Conservation (phyloP, 2,113 vertebrate species). For the Leuciscus idus region DNA sequence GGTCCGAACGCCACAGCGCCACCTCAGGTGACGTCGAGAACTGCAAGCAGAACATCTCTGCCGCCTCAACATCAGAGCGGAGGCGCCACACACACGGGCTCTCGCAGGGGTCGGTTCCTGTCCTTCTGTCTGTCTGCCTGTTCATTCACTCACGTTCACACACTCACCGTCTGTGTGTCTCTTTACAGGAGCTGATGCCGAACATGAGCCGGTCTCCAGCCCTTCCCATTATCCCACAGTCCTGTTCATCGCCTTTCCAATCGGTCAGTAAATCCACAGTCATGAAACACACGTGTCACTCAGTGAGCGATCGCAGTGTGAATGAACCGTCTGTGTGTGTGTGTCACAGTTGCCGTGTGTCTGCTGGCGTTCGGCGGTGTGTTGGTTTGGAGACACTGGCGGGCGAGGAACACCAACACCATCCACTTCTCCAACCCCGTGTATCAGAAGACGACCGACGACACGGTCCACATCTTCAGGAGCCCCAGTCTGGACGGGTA, state of each 20-base stretch:
- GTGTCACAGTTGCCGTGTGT: slow-evolving; percentile 69
- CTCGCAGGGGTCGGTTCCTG: background rate
- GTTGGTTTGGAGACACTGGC: slow-evolving; percentile 86
- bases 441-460: slow-evolving; percentile 90
- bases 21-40: background rate
- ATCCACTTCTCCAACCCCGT: slow-evolving; percentile 92
- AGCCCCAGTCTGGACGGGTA: slow-evolving; percentile 81
- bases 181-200: slow-evolving; percentile 51
- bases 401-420: slow-evolving; percentile 82
- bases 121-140: background rate
- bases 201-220: slow-evolving; percentile 33
- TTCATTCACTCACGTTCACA: background rate
- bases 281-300: background rate
- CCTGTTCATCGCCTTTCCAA: slow-evolving; percentile 78
- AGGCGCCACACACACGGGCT: background rate
- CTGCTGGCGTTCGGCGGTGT: slow-evolving; percentile 73
- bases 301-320: background rate
- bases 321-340: background rate
- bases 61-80: background rate
- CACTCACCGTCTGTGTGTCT: background rate
- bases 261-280: slow-evolving; percentile 75
- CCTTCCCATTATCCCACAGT: slow-evolving; percentile 58
- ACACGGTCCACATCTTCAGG: slow-evolving; percentile 85
- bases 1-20: background rate
- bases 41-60: background rate